phyloP scores from a whole-genome alignment of 2,797 vertebrate genomes.

The Manis pentadactyla region DNA sequence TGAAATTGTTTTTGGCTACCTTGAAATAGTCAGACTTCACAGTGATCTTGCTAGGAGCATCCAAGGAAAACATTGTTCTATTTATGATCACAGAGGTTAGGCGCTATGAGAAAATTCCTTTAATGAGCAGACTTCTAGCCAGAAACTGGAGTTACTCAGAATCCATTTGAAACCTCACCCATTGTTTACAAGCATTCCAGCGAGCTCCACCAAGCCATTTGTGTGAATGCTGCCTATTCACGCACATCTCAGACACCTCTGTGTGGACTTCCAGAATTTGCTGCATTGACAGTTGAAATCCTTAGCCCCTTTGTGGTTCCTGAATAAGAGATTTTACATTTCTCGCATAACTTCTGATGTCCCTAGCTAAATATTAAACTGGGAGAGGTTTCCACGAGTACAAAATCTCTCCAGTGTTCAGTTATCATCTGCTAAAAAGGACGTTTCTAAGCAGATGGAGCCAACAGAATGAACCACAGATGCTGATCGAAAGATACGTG shows the following conservation, averaged over 20 bases:
- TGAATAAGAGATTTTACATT: background rate
- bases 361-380: background rate
- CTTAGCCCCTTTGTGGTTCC: background rate
- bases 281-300: background rate
- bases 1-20: background rate
- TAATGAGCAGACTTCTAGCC: background rate
- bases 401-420: background rate
- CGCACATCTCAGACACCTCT: background rate
- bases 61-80: slow-evolving; percentile 66
- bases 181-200: slow-evolving; percentile 12
- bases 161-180: background rate
- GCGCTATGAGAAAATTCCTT: slow-evolving; percentile 34
- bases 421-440: background rate
- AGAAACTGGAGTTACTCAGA: slow-evolving; percentile 43
- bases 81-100: background rate
- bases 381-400: background rate
- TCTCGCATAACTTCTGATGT: background rate
- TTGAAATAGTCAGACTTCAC: slow-evolving; percentile 1
- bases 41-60: background rate
- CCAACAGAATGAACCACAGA: background rate
- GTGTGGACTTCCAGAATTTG: background rate
- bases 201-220: accelerated
- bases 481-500: accelerated
- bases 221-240: background rate
- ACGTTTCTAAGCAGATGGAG: background rate